These are phyloP conservation scores for Xestobium rufovillosum DNA, from an alignment of 2,888 invertebrate genomes.

Conservation along the genomic window DNA sequence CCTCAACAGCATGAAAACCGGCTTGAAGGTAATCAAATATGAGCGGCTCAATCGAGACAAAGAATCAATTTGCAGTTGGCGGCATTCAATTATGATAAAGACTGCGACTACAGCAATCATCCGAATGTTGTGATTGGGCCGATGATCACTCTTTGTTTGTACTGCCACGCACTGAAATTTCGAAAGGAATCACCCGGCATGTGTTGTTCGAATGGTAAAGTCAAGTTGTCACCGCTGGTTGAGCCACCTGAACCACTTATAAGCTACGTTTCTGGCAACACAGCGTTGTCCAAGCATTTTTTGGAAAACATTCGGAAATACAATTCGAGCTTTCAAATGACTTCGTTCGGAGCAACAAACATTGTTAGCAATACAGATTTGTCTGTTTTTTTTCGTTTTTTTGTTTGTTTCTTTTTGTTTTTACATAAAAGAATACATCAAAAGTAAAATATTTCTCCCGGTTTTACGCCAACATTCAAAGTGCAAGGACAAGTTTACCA, in stretches of 20 bases:
- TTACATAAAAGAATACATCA: too few species aligned
- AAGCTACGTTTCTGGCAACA: slow-evolving; percentile 8
- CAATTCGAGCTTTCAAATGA: slow-evolving; percentile 18
- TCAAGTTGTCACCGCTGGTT: slow-evolving; percentile 19
- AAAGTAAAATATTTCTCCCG: too few species aligned
- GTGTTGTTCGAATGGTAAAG: slow-evolving; percentile 24
- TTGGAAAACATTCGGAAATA: slow-evolving; percentile 15
- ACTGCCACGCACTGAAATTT: slow-evolving; percentile 26
- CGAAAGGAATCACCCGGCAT: slow-evolving; percentile 25
- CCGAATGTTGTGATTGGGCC: slow-evolving; percentile 24
- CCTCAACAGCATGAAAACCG: too few species aligned
- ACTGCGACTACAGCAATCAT: slow-evolving; percentile 29
- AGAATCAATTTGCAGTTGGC: too few species aligned
- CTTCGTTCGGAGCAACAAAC: slow-evolving; percentile 16
- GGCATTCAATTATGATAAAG: slow-evolving; percentile 28
- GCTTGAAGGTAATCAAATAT: too few species aligned
- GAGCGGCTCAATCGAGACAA: too few species aligned
- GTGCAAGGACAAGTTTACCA: too few species aligned
- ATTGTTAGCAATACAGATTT: too few species aligned
- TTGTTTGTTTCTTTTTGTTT: too few species aligned
- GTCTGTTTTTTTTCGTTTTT: too few species aligned
- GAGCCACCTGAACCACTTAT: slow-evolving; percentile 25
- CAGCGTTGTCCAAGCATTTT: slow-evolving; percentile 17
- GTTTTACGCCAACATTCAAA: slow-evolving; percentile 18
- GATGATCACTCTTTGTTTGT: slow-evolving; percentile 19